Conservation (phyloP, 2,797 vertebrate species). For the Arremon aurantiirostris region DNA sequence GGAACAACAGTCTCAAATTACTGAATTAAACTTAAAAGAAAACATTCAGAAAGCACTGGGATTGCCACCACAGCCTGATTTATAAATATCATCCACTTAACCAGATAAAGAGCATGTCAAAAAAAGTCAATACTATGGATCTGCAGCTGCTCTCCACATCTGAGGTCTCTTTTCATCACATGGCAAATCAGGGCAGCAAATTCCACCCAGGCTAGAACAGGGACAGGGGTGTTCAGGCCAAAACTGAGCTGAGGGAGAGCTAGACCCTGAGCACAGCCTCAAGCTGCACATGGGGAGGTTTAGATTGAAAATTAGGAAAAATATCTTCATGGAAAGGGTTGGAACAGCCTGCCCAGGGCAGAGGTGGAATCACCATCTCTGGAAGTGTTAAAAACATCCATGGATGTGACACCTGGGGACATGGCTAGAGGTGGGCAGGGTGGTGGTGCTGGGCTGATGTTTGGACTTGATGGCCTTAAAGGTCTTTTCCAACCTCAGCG, state of each 20-base stretch:
- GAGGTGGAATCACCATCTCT: neutral
- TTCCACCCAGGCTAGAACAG: neutral
- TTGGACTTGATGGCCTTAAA: neutral
- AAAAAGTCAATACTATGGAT: conserved; percentile 58
- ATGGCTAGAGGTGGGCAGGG: neutral
- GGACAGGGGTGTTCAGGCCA: neutral
- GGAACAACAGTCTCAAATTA: neutral
- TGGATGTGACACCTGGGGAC: neutral
- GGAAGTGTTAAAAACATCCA: neutral
- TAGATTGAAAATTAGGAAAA: neutral
- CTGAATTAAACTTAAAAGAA: neutral
- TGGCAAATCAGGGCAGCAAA: neutral
- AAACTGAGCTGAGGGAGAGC: neutral
- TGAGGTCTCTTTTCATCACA: conserved; percentile 19
- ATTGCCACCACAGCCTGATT: neutral
- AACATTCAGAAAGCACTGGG: neutral
- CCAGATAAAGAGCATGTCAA: conserved; percentile 10
- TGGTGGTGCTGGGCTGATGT: fast-evolving
- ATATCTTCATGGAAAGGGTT: neutral
- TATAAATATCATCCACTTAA: conserved; percentile 52
- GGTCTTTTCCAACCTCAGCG: neutral
- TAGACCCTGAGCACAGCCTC: neutral
- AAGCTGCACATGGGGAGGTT: neutral
- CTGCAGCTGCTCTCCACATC: neutral
- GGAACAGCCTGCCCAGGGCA: neutral